A percentile compares a stretch with the other conserved stretches of the same genome.
These are phyloP conservation scores for Entomobrya multifasciata DNA, from an alignment of 2,888 invertebrate genomes.

Conservation along the genomic window DNA sequence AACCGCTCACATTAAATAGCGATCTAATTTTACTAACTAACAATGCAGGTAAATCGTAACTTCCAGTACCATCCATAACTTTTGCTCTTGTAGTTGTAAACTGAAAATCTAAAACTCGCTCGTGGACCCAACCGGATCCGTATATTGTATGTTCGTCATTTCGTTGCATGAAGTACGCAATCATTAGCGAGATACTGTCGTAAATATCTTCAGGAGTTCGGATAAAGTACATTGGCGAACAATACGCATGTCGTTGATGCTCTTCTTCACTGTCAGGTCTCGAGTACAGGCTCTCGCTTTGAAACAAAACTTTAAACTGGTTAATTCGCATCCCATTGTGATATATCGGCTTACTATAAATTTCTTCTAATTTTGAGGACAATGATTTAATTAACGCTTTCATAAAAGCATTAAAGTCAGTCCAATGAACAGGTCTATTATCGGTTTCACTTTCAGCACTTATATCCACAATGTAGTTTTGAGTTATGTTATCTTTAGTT, in stretches of 20 bases:
- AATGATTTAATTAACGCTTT: background rate
- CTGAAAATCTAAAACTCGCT: background rate
- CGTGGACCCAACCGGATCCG: background rate
- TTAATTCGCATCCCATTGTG: background rate
- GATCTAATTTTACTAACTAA: background rate
- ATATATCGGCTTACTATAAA: background rate
- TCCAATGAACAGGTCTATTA: too few species aligned
- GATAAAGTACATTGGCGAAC: too few species aligned
- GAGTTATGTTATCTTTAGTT: background rate
- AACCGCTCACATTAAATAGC: background rate
- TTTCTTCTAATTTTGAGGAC: background rate
- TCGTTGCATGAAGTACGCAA: background rate
- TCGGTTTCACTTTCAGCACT: too few species aligned
- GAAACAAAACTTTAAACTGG: background rate
- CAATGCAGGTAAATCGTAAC: background rate
- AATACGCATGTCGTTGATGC: too few species aligned
- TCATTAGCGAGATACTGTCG: background rate
- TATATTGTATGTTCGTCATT: background rate
- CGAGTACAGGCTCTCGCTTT: background rate
- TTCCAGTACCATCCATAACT: background rate
- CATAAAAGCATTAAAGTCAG: background rate
- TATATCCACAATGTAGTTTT: background rate
- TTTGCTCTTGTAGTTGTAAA: background rate
- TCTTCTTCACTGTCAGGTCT: too few species aligned
- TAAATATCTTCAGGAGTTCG: background rate